A percentile compares a stretch with the other conserved stretches of the same genome.
Conservation (phyloP, 2,888 invertebrate species). For the Dasysyrphus tricinctus region DNA sequence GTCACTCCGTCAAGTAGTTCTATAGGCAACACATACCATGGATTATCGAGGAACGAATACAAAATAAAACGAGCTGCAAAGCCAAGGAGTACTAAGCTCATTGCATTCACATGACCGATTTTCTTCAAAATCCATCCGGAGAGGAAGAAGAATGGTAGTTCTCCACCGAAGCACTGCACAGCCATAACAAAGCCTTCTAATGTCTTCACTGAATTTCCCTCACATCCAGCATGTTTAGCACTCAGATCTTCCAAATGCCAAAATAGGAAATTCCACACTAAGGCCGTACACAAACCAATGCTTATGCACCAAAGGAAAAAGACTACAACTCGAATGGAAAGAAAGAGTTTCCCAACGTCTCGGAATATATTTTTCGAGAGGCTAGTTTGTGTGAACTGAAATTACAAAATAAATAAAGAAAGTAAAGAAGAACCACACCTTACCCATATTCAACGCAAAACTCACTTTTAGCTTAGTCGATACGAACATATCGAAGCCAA, state of each 20-base stretch:
- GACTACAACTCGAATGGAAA: conserved; percentile 87
- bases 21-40: conserved; percentile 93
- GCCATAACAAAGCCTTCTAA: conserved; percentile 90
- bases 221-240: conserved; percentile 80
- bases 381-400: conserved; percentile 87
- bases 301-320: conserved; percentile 92
- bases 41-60: conserved; percentile 91
- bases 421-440: background rate
- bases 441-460: background rate
- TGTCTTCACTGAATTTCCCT: conserved; percentile 87
- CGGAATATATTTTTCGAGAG: conserved; percentile 87
- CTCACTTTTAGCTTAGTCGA: conserved; percentile 87
- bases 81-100: conserved; percentile 91
- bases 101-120: conserved; percentile 92
- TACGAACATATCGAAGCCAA: conserved; percentile 87
- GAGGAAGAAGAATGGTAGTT: conserved; percentile 93
- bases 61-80: conserved; percentile 92
- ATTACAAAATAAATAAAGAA: conserved; percentile 14
- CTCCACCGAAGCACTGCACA: conserved; percentile 92
- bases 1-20: conserved; percentile 95
- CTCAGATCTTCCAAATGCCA: conserved; percentile 92
- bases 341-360: conserved; percentile 88
- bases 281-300: conserved; percentile 92
- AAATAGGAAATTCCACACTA: conserved; percentile 94
- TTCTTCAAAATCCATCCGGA: conserved; percentile 90